Evolutionary conservation across 2,888 invertebrate genomes (phyloP).

Genomic region (Diabrotica balteata): DNA sequence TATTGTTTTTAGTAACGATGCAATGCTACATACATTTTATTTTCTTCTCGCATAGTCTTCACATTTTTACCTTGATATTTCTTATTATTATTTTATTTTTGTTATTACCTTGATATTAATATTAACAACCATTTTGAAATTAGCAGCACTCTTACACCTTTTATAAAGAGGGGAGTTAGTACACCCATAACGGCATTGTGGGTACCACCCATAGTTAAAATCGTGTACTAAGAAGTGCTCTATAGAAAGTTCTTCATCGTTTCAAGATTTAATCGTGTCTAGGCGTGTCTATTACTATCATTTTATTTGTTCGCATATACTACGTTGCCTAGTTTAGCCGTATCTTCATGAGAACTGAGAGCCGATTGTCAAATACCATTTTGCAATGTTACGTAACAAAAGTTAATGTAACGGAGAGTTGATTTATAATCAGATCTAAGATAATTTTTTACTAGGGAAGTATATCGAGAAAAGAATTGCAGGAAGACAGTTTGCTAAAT

Average conservation of each 20-base stretch:
- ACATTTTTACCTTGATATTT: no score
- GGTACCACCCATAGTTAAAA: conserved; percentile 36
- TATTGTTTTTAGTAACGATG: no score
- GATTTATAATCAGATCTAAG: no score
- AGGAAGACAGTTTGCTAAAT: no score
- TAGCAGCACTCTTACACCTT: conserved; percentile 15
- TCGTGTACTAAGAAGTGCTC: conserved; percentile 32
- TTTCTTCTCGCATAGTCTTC: no score
- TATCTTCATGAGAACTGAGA: conserved; percentile 20
- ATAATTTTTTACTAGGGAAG: no score
- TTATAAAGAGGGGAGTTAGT: conserved; percentile 27
- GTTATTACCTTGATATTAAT: no score
- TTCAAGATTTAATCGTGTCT: conserved; percentile 40
- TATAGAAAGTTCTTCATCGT: conserved; percentile 29
- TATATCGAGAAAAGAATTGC: no score
- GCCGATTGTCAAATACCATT: conserved; percentile 19
- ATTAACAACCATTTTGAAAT: conserved; percentile 30
- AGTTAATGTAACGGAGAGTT: neutral
- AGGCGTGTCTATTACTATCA: conserved; percentile 38
- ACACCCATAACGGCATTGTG: conserved; percentile 33
- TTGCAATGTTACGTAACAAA: conserved; percentile 11
- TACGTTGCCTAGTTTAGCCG: conserved; percentile 16
- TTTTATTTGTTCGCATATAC: conserved; percentile 33
- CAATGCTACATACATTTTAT: no score
- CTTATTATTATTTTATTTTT: no score